Percentiles rank a stretch among this genome's conserved stretches.
These are phyloP conservation scores for Elegia similella DNA, from an alignment of 2,888 invertebrate species.

Conservation along the genomic window DNA sequence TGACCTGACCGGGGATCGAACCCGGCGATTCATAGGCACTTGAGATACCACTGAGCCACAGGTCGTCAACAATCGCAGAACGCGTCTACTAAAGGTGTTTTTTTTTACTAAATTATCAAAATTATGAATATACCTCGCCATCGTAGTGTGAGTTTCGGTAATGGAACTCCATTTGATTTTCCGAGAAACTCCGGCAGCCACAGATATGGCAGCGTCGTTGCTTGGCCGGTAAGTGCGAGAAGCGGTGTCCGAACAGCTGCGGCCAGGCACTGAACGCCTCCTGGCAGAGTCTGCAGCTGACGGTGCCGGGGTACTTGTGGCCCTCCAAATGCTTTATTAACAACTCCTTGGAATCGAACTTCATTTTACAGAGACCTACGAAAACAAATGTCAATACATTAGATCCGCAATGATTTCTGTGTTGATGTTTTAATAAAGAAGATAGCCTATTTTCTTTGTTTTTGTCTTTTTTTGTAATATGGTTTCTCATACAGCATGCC, in stretches of 20 bases:
- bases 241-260: conserved; percentile 49
- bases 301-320: conserved; percentile 36
- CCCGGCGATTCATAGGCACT: too few species aligned
- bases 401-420: too few species aligned
- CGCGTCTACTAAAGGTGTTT: too few species aligned
- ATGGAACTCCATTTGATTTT: conserved; percentile 46
- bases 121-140: conserved; percentile 36
- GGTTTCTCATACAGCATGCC: too few species aligned
- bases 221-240: conserved; percentile 41
- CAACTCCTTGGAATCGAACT: conserved; percentile 29
- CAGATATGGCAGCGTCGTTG: conserved; percentile 52
- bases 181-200: conserved; percentile 29
- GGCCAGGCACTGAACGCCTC: conserved; percentile 39
- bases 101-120: too few species aligned
- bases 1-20: too few species aligned
- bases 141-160: conserved; percentile 46
- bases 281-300: conserved; percentile 43
- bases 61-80: too few species aligned
- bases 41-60: too few species aligned
- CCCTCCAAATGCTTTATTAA: conserved; percentile 44
- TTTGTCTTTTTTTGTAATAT: too few species aligned
- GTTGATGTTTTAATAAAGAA: too few species aligned
- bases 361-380: conserved; percentile 46
- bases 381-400: too few species aligned
- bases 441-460: too few species aligned